phyloP scores from a whole-genome alignment of 2,888 invertebrate genomes.

The Machimus atricapillus region DNA sequence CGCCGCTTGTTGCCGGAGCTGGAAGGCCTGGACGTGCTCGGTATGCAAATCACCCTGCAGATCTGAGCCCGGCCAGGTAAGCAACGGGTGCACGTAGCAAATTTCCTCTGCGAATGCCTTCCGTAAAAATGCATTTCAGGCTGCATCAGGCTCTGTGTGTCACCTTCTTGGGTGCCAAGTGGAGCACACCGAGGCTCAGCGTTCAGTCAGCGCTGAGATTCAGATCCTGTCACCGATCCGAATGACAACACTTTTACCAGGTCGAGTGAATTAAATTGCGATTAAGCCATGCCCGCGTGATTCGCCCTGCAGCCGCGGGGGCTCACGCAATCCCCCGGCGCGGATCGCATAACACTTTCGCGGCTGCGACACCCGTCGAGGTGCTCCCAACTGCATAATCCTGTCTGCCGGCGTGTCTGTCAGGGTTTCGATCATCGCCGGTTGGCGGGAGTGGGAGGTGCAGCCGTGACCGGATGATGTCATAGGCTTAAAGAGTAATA shows the following conservation, averaged over 20 bases:
- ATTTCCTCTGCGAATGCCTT: not conserved
- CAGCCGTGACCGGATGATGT: conserved; percentile 6
- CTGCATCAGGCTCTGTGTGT: not conserved
- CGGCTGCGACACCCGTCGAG: not conserved
- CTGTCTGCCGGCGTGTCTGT: conserved; percentile 28
- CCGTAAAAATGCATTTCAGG: not conserved
- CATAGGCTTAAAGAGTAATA: not conserved
- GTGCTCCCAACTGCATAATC: conserved; percentile 22
- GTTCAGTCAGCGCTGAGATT: not conserved
- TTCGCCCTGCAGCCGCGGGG: not conserved
- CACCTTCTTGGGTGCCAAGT: not conserved
- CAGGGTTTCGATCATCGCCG: not conserved
- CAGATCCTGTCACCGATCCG: not conserved
- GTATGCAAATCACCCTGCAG: conserved; percentile 4
- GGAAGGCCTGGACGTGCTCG: not conserved
- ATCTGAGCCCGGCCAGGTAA: not conserved
- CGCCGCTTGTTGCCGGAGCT: not conserved
- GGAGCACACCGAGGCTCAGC: not conserved
- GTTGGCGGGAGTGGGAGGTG: not conserved
- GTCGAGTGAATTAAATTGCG: not conserved
- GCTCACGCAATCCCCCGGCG: not conserved
- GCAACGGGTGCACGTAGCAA: not conserved
- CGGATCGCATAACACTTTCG: conserved; percentile 8
- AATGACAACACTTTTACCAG: not conserved
- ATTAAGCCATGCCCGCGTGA: not conserved